A percentile compares a stretch with the other conserved stretches of the same genome.
phyloP scores from a whole-genome alignment of 2,797 vertebrate species.

The Falco peregrinus region DNA sequence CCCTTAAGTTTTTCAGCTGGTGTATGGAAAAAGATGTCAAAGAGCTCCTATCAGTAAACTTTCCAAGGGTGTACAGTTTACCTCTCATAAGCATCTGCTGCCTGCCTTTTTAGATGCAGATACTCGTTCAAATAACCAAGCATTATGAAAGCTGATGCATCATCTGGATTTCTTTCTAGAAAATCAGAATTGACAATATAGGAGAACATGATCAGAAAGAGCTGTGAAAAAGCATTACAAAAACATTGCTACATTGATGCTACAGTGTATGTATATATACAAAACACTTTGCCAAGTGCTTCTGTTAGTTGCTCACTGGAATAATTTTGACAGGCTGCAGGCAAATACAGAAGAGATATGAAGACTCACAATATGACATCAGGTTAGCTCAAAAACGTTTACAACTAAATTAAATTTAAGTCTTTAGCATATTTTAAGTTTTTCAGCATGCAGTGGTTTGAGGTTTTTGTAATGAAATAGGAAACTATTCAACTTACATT shows the following conservation, averaged over 20 bases:
- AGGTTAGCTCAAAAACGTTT: not conserved
- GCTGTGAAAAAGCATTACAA: not conserved
- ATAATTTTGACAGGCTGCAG: not conserved
- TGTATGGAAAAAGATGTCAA: not conserved
- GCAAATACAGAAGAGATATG: not conserved
- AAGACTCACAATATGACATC: not conserved
- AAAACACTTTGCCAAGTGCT: not conserved
- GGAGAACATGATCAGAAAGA: not conserved
- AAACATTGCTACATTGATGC: not conserved
- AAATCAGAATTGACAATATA: conserved; percentile 27
- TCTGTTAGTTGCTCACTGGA: not conserved
- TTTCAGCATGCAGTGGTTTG: not conserved
- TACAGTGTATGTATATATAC: not conserved
- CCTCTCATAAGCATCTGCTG: conserved; percentile 88
- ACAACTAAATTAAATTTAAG: not conserved
- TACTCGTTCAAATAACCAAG: conserved; percentile 93
- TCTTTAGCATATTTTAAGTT: not conserved
- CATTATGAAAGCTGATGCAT: conserved; percentile 90
- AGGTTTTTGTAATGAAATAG: not conserved
- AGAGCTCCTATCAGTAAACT: not conserved
- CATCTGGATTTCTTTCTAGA: conserved; percentile 90
- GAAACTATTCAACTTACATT: not conserved
- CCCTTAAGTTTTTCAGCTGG: not conserved
- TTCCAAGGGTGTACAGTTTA: conserved; percentile 45
- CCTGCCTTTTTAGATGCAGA: conserved; percentile 88